Conservation (phyloP, 2,797 vertebrate species). For the Somateria mollissima region DNA sequence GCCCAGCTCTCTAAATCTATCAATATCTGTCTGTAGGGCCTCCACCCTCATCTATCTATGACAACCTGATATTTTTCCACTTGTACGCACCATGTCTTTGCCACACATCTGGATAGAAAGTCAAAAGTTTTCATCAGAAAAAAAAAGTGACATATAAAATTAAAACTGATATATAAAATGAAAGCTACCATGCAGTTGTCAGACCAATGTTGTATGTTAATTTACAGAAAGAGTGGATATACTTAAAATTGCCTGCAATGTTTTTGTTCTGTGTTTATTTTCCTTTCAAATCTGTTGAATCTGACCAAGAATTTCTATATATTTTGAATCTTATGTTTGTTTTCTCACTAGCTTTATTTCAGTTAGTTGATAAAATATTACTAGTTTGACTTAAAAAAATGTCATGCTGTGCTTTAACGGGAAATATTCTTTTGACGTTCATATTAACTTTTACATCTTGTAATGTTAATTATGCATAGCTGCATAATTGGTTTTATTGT, state of each 20-base stretch:
- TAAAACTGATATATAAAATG: background rate
- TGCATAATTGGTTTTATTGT: background rate
- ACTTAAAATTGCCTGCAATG: background rate
- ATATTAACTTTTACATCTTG: background rate
- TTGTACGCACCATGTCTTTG: background rate
- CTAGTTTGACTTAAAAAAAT: background rate
- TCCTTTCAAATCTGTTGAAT: background rate
- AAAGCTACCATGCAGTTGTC: too few relatives aligned
- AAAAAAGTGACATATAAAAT: background rate
- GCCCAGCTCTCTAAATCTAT: too few relatives aligned
- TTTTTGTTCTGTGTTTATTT: background rate
- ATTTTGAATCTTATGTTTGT: background rate
- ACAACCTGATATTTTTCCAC: background rate
- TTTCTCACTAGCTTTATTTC: background rate
- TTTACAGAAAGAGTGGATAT: background rate
- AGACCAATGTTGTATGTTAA: background rate
- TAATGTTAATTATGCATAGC: background rate
- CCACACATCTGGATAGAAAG: background rate
- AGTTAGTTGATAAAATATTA: background rate
- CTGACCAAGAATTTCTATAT: background rate
- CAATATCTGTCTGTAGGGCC: too few relatives aligned
- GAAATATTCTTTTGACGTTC: background rate
- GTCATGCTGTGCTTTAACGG: background rate
- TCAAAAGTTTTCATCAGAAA: background rate
- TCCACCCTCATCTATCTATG: too few relatives aligned